Base-by-base conservation (phyloP, 2,888 invertebrate genomes). In the Dryococelus australis region DNA sequence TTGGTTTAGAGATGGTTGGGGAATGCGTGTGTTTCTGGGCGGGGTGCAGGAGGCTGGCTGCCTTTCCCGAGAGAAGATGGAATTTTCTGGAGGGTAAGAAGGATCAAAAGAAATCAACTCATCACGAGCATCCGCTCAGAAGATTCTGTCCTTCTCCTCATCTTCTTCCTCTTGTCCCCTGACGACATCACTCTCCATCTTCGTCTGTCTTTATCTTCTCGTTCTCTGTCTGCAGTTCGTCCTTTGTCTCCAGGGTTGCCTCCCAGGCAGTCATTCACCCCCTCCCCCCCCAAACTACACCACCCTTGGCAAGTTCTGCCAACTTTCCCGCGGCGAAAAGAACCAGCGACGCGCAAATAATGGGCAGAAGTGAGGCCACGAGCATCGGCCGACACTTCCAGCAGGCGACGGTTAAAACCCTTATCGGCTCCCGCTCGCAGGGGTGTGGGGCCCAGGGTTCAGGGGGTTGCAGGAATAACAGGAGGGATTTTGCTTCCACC, bases 81-180 rank as follows among this genome's bases (percentile, higher is more conserved):
- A 65, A 65, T 65, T n/a, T 65, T n/a, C 65, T n/a, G 65, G 65
- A n/a, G n/a, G 65, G 24, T 20, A n/a, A n/a, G 65, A n/a, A 65
- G 65, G 65, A 65, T 65, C 65, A 65, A 65, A 65, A 65, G 65
- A 65, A 65, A 65, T 65, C 65, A 65, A 65, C 65, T 65, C 65
- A 65, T 65, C 65, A n/a, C 65, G 65, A 24, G 65, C 65, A 65
- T 65, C 65, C 65, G 65, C 65, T 65, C 65, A 65, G 24, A 24
- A 65, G 65, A 65, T 65, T 65, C 65, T 24, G 47, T 47, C 47
- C 47, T 47, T 8, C 47, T 16, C 16, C 47, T 10, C 47, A 35
- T 35, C 35, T 35, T 47, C 47, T 16, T 16, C 16, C 8, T 3
- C 47, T 47, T 47, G 47, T 47, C 47, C 35, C 35, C 47, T 47